phyloP scores from a whole-genome alignment of 2,113 vertebrate species.

The Myiozetetes cayanensis region DNA sequence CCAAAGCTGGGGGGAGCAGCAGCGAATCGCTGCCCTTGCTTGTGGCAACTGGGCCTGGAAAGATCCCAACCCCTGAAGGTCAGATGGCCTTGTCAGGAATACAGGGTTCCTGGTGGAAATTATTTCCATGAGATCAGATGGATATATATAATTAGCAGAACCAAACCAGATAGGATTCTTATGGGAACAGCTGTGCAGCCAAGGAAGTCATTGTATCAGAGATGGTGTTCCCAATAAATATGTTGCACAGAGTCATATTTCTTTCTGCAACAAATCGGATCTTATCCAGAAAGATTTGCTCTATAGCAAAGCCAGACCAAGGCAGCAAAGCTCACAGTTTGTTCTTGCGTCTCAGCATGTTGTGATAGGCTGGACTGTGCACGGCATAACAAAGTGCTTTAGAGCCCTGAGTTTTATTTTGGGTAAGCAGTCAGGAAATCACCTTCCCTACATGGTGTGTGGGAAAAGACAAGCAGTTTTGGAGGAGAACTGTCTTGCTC shows the following conservation, averaged over 20 bases:
- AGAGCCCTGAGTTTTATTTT: neutral
- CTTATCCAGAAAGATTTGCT: neutral
- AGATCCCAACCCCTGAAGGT: constrained; percentile 63
- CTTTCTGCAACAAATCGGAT: neutral
- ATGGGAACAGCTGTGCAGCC: neutral
- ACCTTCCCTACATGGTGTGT: neutral
- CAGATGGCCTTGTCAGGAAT: constrained; percentile 36
- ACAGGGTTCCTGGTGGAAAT: constrained; percentile 44
- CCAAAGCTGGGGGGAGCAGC: neutral
- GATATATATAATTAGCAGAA: constrained; percentile 64
- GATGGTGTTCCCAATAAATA: neutral
- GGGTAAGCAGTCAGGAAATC: neutral
- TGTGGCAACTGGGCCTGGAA: constrained; percentile 40
- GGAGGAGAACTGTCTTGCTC: neutral
- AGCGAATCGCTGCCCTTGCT: neutral
- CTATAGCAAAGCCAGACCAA: neutral
- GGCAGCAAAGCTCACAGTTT: neutral
- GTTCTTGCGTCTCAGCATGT: neutral
- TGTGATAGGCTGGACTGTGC: neutral
- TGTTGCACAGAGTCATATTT: neutral
- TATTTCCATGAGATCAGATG: constrained; percentile 70
- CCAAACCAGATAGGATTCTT: constrained; percentile 13
- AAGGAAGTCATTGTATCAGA: neutral
- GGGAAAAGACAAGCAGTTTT: neutral
- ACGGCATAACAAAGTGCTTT: neutral